A percentile compares a stretch with the other conserved stretches of the same genome.
Evolutionary conservation across 2,888 invertebrate genomes (phyloP).

Genomic region (Tetramorium bicarinatum): DNA sequence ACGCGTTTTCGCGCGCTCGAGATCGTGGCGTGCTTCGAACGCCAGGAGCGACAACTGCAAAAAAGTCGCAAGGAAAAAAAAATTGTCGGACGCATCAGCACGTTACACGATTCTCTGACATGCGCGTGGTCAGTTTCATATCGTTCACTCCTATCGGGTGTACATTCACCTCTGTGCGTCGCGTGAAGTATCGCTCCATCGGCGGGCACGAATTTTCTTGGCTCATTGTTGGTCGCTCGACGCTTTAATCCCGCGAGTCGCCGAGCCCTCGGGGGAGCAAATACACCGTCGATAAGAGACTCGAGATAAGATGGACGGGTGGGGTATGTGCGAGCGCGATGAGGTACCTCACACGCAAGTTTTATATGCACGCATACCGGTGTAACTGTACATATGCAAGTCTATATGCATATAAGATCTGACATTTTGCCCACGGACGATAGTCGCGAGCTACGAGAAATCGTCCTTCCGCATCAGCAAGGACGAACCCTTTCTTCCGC

Average conservation of each 20-base stretch:
- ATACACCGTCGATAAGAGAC: conserved; percentile 69
- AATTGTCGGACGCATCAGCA: conserved; percentile 43
- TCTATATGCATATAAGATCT: not conserved
- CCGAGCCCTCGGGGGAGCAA: conserved; percentile 54
- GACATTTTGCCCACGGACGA: conserved; percentile 11
- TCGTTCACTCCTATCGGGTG: conserved; percentile 38
- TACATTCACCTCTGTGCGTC: conserved; percentile 52
- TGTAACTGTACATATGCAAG: no score
- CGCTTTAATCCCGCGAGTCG: conserved; percentile 57
- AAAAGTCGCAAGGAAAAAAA: conserved; percentile 27
- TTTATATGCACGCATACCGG: conserved; percentile 42
- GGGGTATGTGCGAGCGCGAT: conserved; percentile 58
- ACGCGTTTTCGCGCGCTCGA: conserved; percentile 10
- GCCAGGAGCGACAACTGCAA: conserved; percentile 25
- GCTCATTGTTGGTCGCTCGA: conserved; percentile 57
- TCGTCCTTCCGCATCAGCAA: conserved; percentile 21
- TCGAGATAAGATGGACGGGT: conserved; percentile 74
- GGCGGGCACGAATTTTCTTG: conserved; percentile 50
- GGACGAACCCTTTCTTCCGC: conserved; percentile 32
- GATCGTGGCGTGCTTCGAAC: conserved; percentile 22
- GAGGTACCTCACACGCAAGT: conserved; percentile 14
- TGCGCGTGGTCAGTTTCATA: conserved; percentile 49
- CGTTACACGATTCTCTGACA: conserved; percentile 50
- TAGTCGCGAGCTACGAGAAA: conserved; percentile 8
- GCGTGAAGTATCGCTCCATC: conserved; percentile 47